These are phyloP conservation scores for Dasysyrphus albostriatus DNA, from an alignment of 2,888 invertebrate genomes.

Conservation along the genomic window DNA sequence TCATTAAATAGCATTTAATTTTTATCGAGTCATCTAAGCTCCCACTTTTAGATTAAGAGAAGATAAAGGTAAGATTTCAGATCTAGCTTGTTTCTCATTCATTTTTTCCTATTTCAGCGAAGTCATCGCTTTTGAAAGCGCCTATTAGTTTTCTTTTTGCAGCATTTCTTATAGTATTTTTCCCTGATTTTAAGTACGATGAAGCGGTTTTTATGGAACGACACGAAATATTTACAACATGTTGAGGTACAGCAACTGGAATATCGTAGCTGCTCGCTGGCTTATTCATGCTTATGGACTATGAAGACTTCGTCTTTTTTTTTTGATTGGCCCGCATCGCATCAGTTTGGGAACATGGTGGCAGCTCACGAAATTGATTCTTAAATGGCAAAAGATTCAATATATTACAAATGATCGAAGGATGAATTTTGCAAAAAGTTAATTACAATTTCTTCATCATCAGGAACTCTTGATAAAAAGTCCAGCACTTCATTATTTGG, in stretches of 20 bases:
- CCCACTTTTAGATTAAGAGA: neutral
- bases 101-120: conserved; percentile 21
- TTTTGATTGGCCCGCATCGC: conserved; percentile 81
- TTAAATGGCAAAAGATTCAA: conserved; percentile 75
- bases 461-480: conserved; percentile 96
- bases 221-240: conserved; percentile 79
- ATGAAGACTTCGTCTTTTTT: conserved; percentile 83
- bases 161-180: conserved; percentile 76
- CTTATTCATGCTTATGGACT: conserved; percentile 81
- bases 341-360: conserved; percentile 80
- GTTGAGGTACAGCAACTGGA: conserved; percentile 77
- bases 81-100: neutral
- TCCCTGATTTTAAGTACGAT: conserved; percentile 81
- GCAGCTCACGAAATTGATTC: conserved; percentile 82
- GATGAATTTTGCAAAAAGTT: neutral
- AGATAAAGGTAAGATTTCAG: neutral
- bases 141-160: conserved; percentile 49
- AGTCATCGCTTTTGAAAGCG: conserved; percentile 38
- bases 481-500: conserved; percentile 99
- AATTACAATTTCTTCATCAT: conserved; percentile 95
- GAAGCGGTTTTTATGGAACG: conserved; percentile 81
- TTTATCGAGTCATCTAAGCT: neutral
- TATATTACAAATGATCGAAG: neutral
- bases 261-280: conserved; percentile 54
- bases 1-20: neutral